Base-by-base conservation (phyloP, 2,113 vertebrate genomes). In the Aplodontia rufa region DNA sequence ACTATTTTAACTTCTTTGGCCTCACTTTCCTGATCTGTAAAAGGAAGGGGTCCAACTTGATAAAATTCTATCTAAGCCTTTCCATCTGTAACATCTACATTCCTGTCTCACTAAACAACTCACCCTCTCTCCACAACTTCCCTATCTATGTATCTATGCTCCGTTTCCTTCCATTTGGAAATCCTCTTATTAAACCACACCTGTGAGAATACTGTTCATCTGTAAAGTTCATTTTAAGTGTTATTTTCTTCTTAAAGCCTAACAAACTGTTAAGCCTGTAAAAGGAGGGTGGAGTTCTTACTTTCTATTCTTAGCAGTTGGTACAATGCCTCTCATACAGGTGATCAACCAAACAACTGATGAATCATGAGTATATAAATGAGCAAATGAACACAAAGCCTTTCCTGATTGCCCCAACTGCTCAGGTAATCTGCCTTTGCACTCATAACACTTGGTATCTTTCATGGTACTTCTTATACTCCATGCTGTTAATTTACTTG, bases 341-440 rank as follows among this genome's bases (percentile, higher is more conserved):
- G 55, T 83, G 90, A 96, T 91, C 93, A 88, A 91, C 82, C 87
- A 93, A 97, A 95, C 47, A 47, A 91, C 85, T 68, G 74, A 91
- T 86, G 94, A 97, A 93, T 97, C 93, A 94, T 49, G 45, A 87
- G 37, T 45, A 30, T 68, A 81, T 35, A 35, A 80, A 94, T 62
- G 58, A 81, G 68, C n/a, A 94, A 71, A 92, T 49, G 62, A 95
- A 87, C 66, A 92, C 82, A 97, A 78, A 66, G 35, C 7, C 53
- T 91, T 93, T 94, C 92, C 85, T 71, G 74, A 91, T 86, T 92
- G 28, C 71, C 5, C 42, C 86, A 93, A 75, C 0, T 94, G 90
- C 53, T 86, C 47, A 35, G 9, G 47, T 84, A 90, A 93, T 62
- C 68, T 93, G 80, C 40, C 80, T 90, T 68, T 80, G 82, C 89